Conservation (phyloP, 2,888 invertebrate genomes). For the Chloroclystis v-ata region DNA sequence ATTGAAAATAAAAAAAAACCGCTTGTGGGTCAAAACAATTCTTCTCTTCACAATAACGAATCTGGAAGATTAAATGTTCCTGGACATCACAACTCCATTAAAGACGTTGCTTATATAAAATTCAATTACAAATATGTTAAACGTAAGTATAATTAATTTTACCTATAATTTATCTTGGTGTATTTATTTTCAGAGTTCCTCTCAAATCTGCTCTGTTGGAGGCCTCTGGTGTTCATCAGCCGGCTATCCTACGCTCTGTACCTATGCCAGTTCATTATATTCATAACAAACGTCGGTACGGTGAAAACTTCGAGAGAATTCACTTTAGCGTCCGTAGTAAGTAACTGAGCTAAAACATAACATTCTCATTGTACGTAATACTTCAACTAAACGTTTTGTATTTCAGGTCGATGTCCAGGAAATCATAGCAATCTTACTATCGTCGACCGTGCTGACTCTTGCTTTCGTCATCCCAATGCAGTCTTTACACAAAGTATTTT, state of each 20-base stretch:
- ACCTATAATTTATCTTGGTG: too few species aligned
- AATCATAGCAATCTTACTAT: conserved; percentile 67
- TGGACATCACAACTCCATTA: too few species aligned
- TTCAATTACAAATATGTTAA: too few species aligned
- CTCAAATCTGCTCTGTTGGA: conserved; percentile 71
- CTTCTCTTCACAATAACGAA: too few species aligned
- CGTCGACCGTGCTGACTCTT: conserved; percentile 77
- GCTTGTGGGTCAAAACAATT: too few species aligned
- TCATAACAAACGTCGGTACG: conserved; percentile 81
- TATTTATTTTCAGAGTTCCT: conserved; percentile 67
- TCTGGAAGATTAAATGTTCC: too few species aligned
- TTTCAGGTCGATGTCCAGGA: conserved; percentile 79
- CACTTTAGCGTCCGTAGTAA: conserved; percentile 77
- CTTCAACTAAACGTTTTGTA: conserved; percentile 3
- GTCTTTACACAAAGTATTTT: conserved; percentile 54
- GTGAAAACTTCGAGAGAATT: conserved; percentile 79
- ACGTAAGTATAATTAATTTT: too few species aligned
- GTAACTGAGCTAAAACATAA: conserved; percentile 27
- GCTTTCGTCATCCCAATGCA: conserved; percentile 83
- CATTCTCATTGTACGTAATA: too few species aligned
- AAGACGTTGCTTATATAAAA: too few species aligned
- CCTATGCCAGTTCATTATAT: conserved; percentile 81
- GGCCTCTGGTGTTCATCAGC: conserved; percentile 79
- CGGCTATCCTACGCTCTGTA: conserved; percentile 83
- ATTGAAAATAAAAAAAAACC: too few species aligned